Conservation (phyloP, 2,888 invertebrate genomes). For the Pachliopta kotzebuea region DNA sequence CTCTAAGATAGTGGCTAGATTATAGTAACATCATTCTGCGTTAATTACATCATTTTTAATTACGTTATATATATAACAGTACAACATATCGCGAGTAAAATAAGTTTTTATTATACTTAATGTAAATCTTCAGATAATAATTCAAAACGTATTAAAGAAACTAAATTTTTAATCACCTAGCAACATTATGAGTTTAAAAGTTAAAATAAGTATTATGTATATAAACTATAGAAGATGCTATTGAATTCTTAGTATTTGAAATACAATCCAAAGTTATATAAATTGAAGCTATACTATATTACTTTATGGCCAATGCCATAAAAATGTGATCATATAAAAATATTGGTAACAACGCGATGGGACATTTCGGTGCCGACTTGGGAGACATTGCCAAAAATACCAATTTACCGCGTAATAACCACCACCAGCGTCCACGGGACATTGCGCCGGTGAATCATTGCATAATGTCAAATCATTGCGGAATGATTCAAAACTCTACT, state of each 20-base stretch:
- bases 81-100: neutral
- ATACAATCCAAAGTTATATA: too few species aligned
- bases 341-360: constrained; percentile 13
- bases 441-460: constrained; percentile 45
- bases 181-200: too few species aligned
- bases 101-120: too few species aligned
- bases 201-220: too few species aligned
- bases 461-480: constrained; percentile 20
- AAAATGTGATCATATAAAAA: constrained; percentile 12
- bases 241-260: too few species aligned
- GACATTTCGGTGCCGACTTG: constrained; percentile 48
- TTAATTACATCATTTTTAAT: constrained; percentile 2
- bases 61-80: neutral
- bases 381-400: constrained; percentile 68
- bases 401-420: constrained; percentile 35
- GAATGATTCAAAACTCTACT: constrained; percentile 13
- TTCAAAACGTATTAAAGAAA: too few species aligned
- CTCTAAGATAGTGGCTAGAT: neutral
- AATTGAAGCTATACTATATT: neutral
- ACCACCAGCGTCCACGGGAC: constrained; percentile 33
- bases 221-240: too few species aligned
- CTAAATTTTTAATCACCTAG: too few species aligned
- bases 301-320: neutral
- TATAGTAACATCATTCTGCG: neutral
- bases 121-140: too few species aligned